A percentile compares a stretch with the other conserved stretches of the same genome.
Conservation (phyloP, 1,140 invertebrate genomes). For the Panagrolaimus sp. region DNA sequence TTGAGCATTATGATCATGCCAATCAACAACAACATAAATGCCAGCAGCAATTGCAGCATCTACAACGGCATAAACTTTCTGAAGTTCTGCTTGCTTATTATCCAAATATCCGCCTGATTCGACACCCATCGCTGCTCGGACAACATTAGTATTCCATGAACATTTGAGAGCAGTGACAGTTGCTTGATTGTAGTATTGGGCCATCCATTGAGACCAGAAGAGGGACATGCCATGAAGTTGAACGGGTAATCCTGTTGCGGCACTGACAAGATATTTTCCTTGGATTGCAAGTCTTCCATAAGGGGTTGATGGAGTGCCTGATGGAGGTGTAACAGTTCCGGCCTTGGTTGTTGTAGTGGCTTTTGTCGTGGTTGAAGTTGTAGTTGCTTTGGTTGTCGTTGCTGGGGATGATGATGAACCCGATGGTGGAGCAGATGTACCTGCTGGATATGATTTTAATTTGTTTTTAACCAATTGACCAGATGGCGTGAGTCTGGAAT, state of each 20-base stretch:
- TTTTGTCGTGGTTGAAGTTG: too few species aligned
- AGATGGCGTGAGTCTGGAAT: too few species aligned
- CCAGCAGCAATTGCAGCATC: constrained; percentile 23
- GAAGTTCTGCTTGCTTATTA: background rate
- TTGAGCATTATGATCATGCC: constrained; percentile 27
- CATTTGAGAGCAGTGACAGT: background rate
- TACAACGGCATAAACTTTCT: constrained; percentile 20
- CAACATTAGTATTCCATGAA: constrained; percentile 25
- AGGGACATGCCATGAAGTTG: constrained; percentile 27
- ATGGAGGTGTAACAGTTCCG: too few species aligned
- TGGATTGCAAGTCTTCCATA: constrained; percentile 32
- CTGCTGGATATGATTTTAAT: too few species aligned
- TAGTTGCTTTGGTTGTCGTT: too few species aligned
- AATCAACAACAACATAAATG: background rate
- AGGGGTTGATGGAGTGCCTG: constrained; percentile 4
- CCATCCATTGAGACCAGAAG: constrained; percentile 31
- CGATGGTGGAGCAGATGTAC: too few species aligned
- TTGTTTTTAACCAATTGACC: too few species aligned
- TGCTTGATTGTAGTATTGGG: background rate
- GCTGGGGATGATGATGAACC: too few species aligned
- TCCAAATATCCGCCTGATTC: constrained; percentile 28
- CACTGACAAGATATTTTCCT: constrained; percentile 23
- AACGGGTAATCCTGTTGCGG: constrained; percentile 19
- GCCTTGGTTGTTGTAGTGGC: too few species aligned
- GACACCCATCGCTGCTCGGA: constrained; percentile 31